Conservation (phyloP, 2,113 vertebrate species). For the Bambusicola thoracicus region DNA sequence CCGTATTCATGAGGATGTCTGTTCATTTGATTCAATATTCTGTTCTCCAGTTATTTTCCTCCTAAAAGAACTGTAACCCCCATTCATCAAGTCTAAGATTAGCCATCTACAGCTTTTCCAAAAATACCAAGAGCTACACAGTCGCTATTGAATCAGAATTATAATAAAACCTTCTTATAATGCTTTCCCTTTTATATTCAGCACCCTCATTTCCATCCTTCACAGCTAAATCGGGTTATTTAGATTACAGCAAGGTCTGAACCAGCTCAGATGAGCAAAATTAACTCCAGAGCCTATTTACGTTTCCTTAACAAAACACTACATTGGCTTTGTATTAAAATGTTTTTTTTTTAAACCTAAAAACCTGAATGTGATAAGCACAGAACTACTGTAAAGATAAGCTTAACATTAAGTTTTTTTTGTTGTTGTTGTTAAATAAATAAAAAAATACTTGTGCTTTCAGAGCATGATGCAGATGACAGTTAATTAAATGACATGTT, state of each 20-base stretch:
- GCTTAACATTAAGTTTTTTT: background rate
- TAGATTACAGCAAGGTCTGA: conserved; percentile 59
- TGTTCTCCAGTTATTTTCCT: conserved; percentile 30
- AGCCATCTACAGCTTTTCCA: conserved; percentile 33
- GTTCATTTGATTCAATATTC: conserved; percentile 27
- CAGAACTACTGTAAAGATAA: background rate
- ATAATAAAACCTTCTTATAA: conserved; percentile 48
- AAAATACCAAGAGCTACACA: conserved; percentile 39
- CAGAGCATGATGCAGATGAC: background rate
- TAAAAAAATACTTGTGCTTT: background rate
- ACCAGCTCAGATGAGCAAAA: conserved; percentile 38
- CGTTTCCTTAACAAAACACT: conserved; percentile 67
- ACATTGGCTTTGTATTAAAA: background rate
- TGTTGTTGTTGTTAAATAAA: background rate
- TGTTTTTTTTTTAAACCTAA: background rate
- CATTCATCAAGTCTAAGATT: conserved; percentile 45
- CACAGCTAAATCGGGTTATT: conserved; percentile 58
- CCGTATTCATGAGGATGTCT: conserved; percentile 25
- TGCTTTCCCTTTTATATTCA: conserved; percentile 60
- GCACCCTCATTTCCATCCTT: conserved; percentile 54
- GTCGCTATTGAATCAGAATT: conserved; percentile 57
- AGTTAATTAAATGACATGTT: background rate
- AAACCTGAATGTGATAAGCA: conserved; percentile 20
- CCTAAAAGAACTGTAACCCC: conserved; percentile 22
- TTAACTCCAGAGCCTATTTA: conserved; percentile 61